Evolutionary conservation across 92 coral and sea anemone species (phyloP), one percentile per base, ranked within the genome.

Genomic region (Phenganax marumi): DNA sequence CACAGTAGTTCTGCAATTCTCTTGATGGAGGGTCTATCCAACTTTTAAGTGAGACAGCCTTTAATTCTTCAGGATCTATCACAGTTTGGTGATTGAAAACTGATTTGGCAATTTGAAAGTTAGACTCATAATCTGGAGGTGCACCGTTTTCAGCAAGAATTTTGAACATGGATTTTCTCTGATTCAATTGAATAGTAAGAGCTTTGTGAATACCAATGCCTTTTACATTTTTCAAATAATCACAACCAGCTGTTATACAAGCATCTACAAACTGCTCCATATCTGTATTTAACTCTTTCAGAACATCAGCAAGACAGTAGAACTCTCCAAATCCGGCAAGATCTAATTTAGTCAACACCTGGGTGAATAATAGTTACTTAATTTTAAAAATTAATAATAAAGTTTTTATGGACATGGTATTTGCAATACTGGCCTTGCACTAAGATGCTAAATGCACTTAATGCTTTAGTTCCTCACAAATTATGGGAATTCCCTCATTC

Each of bases 231-330:
- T 54, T 10, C 11, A 54, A n/a, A n/a, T 54, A 54, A 54, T 54
- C 60, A 54, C 60, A 54, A n/a, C 60, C 60, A 54, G 60, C 60
- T 54, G n/a, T 54, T 54, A 54, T 54, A 54, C 60, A 54, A 10
- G n/a, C n/a, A 54, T n/a, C n/a, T 10, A 54, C 60, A 54, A 54
- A 54, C 10, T 54, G 60, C 10, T 54, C 60, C n/a, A 10, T 10
- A 10, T 10, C n/a, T n/a, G n/a, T 10, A 10, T 54, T 54, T 54
- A 54, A 54, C n/a, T n/a, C 60, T 10, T 10, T 54, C n/a, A 54
- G n/a, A 54, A 54, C n/a, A n/a, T 10, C n/a, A n/a, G 10, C n/a
- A 10, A 54, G 60, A 10, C n/a, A 10, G 10, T 10, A 54, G 11
- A 54, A 10, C n/a, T 54, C 60, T 10, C 60, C 60, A 54, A 10